Evolutionary conservation across 2,888 invertebrate genomes (phyloP), one percentile per base, ranked within the genome.

Genomic region (Alcis repandata): DNA sequence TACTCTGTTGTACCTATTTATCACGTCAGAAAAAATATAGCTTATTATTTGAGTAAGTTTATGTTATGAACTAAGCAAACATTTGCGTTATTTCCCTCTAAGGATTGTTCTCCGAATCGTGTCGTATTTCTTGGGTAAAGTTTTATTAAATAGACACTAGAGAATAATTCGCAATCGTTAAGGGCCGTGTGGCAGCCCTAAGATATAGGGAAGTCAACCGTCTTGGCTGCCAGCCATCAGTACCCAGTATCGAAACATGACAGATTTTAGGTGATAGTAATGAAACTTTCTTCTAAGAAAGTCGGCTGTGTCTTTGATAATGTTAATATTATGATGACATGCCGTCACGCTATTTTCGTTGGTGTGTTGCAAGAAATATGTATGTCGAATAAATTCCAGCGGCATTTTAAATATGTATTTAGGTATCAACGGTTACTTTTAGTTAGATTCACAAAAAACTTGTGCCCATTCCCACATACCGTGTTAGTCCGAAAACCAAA

Each of bases 161-260:
- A 20, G 2, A 45, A 19, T 32, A 27, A 27, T 32, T 48, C 32
- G n/a, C 9, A 9, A 9, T 17, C 15, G 6, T n/a, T 27, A 15
- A 32, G 48, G 17, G 48, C n/a, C 8, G 17, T 6, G 36, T 20
- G 48, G 40, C 72, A 82, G 36, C 79, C 81, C 81, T 80, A 57
- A 10, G 22, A 60, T 48, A 73, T 70, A 69, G 60, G 75, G 75
- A 81, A 82, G 79, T 73, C 72, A 52, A 73, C 75, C 69, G 67
- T 76, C 69, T 82, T 85, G 85, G 84, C 85, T 74, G 56, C 6
- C 59, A 33, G 71, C 71, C 65, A 66, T 9, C 38, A 41, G 40
- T 65, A 62, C 66, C 20, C 59, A 62, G 67, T 65, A 69, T 54
- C 27, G 11, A 33, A 38, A 69, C 61, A 60, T 71, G 73, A 74